Percentiles rank a stretch among this genome's conserved stretches.
Conservation (phyloP, 2,797 vertebrate species). For the Graptemys geographica region DNA sequence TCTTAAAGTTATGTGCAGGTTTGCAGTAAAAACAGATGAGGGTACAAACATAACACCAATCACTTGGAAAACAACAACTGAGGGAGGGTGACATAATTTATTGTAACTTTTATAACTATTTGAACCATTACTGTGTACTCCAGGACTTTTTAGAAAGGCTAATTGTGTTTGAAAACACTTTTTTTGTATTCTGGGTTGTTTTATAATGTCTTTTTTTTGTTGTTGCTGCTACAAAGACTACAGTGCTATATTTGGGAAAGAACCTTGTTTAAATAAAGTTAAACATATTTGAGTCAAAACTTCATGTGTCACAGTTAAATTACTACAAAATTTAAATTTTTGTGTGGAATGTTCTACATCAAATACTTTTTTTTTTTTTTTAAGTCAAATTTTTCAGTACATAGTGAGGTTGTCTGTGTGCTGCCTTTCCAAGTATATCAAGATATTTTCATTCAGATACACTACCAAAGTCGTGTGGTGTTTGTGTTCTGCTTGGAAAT, state of each 20-base stretch:
- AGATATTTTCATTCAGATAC: background rate
- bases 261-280: constrained; percentile 60
- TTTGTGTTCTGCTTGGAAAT: background rate
- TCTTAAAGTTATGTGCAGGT: background rate
- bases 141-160: background rate
- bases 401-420: fast-evolving
- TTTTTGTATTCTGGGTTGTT: constrained; percentile 20
- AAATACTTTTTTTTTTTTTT: background rate
- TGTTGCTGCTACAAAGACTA: constrained; percentile 57
- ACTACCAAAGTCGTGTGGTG: background rate
- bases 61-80: background rate
- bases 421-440: background rate
- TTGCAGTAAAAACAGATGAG: background rate
- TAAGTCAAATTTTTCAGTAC: background rate
- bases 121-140: constrained; percentile 1
- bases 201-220: constrained; percentile 27
- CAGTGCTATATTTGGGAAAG: constrained; percentile 47
- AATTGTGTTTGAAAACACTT: background rate
- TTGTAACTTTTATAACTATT: background rate
- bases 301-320: background rate
- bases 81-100: background rate
- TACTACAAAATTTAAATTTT: background rate
- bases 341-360: background rate
- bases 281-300: constrained; percentile 25
- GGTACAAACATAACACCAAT: background rate